Base-by-base conservation (phyloP, 2,113 vertebrate genomes). In the Tretioscincus oriximinensis region DNA sequence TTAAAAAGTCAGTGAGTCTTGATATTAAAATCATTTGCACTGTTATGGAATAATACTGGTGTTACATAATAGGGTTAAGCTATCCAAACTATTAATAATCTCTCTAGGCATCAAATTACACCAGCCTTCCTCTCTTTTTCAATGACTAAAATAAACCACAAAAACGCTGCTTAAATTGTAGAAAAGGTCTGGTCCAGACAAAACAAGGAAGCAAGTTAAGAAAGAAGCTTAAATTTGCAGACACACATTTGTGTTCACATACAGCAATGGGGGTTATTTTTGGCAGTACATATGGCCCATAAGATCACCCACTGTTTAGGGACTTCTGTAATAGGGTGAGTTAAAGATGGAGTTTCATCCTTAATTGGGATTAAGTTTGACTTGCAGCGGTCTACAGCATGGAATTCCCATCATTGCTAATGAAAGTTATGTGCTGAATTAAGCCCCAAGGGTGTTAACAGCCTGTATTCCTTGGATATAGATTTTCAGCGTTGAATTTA, bases 21-120 rank as follows among this genome's bases (percentile, higher is more conserved):
- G 1, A 28, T 72, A 89, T 84, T 89, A 88, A 93, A 95, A 88
- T 90, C 86, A 85, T 92, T 80, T 83, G 82, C 89, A 93, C 87
- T 95, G 92, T 91, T 93, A 85, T 87, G 93, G 90, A 92, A 95
- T 94, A 93, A 92, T 83, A 88, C 90, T 90, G 87, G 90, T 22
- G 1, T 93, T 92, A 90, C 89, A 86, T 93, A 92, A 91, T 84
- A 87, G 90, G 92, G 87, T 91, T 93, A 94, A 94, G 87, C 90
- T 89, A 94, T 89, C 89, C 92, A 92, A 92, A 93, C 90, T 7
- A 91, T 88, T 91, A 92, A 93, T 94, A 93, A 93, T 91, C 90
- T 92, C 93, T 94, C 91, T 94, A 82, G 85, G 89, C 87, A 90
- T 90, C 85, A 74, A 90, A 91, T 94, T 93, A 90, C 88, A 91